Conservation (phyloP, 2,888 invertebrate species). For the Luffia ferchaultella region DNA sequence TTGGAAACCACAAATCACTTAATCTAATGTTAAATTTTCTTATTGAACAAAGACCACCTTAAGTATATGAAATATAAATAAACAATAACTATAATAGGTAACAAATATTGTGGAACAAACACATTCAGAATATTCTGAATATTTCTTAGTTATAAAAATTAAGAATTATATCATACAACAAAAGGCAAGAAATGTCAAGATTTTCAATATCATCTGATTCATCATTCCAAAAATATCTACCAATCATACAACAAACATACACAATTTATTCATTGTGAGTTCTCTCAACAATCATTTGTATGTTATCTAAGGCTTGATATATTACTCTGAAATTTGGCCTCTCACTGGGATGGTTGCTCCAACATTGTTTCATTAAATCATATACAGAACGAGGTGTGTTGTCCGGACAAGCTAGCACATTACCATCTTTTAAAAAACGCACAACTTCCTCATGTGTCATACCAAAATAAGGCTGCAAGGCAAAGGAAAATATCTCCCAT, state of each 20-base stretch:
- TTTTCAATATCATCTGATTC: background rate
- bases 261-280: slow-evolving; percentile 40
- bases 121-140: too few relatives aligned
- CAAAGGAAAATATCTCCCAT: slow-evolving; percentile 98
- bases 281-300: slow-evolving; percentile 61
- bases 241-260: slow-evolving; percentile 8
- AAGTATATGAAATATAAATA: too few relatives aligned
- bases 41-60: too few relatives aligned
- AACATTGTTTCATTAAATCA: slow-evolving; percentile 93
- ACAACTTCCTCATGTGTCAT: slow-evolving; percentile 98
- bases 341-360: slow-evolving; percentile 86
- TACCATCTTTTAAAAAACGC: slow-evolving; percentile 92
- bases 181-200: slow-evolving; percentile 11
- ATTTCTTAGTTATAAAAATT: too few relatives aligned
- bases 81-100: too few relatives aligned
- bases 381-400: slow-evolving; percentile 88
- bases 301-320: slow-evolving; percentile 79
- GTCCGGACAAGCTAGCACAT: slow-evolving; percentile 89
- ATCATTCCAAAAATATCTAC: background rate
- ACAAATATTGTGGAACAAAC: too few relatives aligned
- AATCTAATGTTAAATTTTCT: too few relatives aligned
- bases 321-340: slow-evolving; percentile 88
- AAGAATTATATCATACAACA: too few relatives aligned
- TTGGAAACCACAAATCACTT: too few relatives aligned
- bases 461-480: slow-evolving; percentile 95